Evolutionary conservation across 2,888 invertebrate species (phyloP), one percentile per base, ranked within the genome.

Genomic region (Pandemis corylana): DNA sequence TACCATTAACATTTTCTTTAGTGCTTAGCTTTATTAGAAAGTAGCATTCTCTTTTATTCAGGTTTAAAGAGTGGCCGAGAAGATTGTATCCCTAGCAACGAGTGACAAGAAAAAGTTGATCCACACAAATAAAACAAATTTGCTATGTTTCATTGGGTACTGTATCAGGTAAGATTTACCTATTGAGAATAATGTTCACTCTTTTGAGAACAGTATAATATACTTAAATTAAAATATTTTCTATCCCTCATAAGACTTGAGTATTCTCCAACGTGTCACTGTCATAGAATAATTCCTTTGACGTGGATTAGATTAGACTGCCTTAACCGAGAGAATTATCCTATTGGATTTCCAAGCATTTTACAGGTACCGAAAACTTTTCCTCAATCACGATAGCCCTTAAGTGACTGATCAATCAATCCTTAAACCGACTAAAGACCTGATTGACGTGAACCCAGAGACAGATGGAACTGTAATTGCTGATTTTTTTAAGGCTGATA

Each of bases 391-490:
- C 62, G 78, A 76, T 78, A 78, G 78, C 82, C 81, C 79, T 80
- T 81, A 87, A 88, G 85, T 83, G 82, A 83, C 87, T 85, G 89
- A 93, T 93, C 92, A 90, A 93, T 94, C 91, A 90, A 87, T 85
- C 82, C 78, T 84, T 84, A 88, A 81, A 84, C 85, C 84, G 82
- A 82, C 87, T 88, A 87, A 90, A 89, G 89, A 89, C 78, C 82
- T 84, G 81, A 83, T 85, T 82, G 84, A 80, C 81, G 85, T 87
- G 83, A 84, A 83, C 82, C 78, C 85, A 79, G 90, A 92, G 94
- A 94, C 93, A 93, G 93, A 94, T 91, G 91, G 86, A 85, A 81
- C 87, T 86, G 90, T 93, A 92, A 94, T 93, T 93, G 93, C 87
- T 85, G 82, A 80, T 83, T 89, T 87, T 83, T 87, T 84, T 81